phyloP scores from a whole-genome alignment of 1,140 invertebrate species.

The Plutomurus gul region DNA sequence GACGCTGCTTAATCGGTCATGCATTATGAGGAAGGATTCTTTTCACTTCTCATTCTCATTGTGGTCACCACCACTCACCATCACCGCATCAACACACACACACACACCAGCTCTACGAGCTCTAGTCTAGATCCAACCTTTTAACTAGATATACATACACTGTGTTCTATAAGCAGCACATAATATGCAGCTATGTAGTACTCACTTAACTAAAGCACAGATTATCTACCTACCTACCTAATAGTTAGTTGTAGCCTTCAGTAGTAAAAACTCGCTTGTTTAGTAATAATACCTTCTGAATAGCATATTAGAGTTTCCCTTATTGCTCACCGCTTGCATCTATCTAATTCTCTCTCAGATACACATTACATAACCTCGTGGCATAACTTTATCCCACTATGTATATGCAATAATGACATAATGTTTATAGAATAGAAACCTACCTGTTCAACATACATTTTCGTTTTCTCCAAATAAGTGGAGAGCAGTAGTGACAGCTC shows the following conservation, averaged over 20 bases:
- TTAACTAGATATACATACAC: too few species aligned
- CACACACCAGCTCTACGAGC: background rate
- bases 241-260: slow-evolving; percentile 26
- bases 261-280: slow-evolving; percentile 3
- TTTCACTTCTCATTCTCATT: slow-evolving; percentile 44
- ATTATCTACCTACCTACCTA: background rate
- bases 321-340: background rate
- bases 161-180: background rate
- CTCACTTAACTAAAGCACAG: background rate
- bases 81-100: background rate
- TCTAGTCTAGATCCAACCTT: background rate
- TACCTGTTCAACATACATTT: too few species aligned
- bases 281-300: too few species aligned
- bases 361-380: too few species aligned
- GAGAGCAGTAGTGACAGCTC: background rate
- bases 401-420: too few species aligned
- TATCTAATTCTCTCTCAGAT: background rate
- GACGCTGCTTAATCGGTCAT: slow-evolving; percentile 51
- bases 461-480: background rate
- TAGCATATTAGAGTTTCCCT: background rate
- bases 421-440: too few species aligned
- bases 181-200: background rate
- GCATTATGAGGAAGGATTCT: slow-evolving; percentile 43
- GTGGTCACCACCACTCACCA: slow-evolving; percentile 28
- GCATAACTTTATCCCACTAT: too few species aligned